A percentile compares a stretch with the other conserved stretches of the same genome.
phyloP scores from a whole-genome alignment of 35 echinoderm and acorn worm species.

The Ophioderma brevispina region DNA sequence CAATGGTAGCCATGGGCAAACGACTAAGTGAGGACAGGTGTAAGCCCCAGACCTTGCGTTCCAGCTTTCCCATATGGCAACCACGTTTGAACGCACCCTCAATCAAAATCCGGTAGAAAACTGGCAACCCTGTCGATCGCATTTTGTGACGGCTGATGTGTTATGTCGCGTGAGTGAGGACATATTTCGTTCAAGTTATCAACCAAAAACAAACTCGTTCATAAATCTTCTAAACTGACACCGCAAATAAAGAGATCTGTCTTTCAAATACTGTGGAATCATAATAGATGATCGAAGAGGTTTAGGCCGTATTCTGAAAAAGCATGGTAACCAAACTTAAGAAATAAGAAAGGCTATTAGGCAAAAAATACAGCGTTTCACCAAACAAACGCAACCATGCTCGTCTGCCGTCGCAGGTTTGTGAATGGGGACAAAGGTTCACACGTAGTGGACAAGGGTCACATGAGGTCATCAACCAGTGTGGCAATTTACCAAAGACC shows the following conservation, averaged over 20 bases:
- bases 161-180: background rate
- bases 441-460: too few relatives aligned
- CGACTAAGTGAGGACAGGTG: background rate
- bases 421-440: too few relatives aligned
- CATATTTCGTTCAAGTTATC: background rate
- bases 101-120: slow-evolving; percentile 5
- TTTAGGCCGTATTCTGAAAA: too few relatives aligned
- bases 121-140: background rate
- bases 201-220: slow-evolving; percentile 1
- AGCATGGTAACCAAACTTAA: too few relatives aligned
- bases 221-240: background rate
- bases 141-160: slow-evolving; percentile 8
- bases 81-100: background rate
- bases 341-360: too few relatives aligned
- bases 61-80: background rate
- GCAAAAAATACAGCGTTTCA: too few relatives aligned
- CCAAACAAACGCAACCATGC: too few relatives aligned
- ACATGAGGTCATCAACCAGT: too few relatives aligned
- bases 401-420: too few relatives aligned
- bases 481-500: too few relatives aligned
- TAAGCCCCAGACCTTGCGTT: background rate
- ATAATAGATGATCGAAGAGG: slow-evolving; percentile 1
- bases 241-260: background rate
- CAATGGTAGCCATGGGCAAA: background rate
- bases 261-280: background rate